Evolutionary conservation across 2,888 invertebrate species (phyloP).

Genomic region (Drosophila mulleri): DNA sequence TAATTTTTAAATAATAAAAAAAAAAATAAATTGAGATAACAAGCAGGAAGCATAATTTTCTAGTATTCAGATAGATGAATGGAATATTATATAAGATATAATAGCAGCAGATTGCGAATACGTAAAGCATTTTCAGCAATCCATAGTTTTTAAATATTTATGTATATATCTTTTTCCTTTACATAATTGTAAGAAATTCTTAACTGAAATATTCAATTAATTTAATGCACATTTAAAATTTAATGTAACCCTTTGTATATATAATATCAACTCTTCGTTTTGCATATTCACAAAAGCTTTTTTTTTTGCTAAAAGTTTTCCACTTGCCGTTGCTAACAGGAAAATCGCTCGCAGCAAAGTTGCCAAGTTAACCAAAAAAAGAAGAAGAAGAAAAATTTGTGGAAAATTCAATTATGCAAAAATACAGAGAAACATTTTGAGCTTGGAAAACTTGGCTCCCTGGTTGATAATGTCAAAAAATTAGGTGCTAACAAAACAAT

Average conservation of each 20-base stretch:
- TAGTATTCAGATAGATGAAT: not conserved
- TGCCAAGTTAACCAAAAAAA: constrained; percentile 32
- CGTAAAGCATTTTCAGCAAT: no score
- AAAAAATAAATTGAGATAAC: not conserved
- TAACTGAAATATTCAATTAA: not conserved
- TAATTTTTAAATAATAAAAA: not conserved
- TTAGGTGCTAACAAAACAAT: constrained; percentile 85
- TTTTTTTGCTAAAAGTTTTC: constrained; percentile 24
- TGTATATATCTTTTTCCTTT: not conserved
- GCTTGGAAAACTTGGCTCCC: constrained; percentile 33
- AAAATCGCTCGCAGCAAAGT: constrained; percentile 18
- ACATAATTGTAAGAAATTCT: not conserved
- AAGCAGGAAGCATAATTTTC: not conserved
- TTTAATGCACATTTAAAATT: not conserved
- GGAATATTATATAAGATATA: no score
- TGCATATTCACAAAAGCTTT: not conserved
- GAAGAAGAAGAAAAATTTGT: constrained; percentile 12
- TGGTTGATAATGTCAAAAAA: constrained; percentile 73
- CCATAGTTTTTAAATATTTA: no score
- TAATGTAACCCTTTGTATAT: not conserved
- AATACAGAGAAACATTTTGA: constrained; percentile 61
- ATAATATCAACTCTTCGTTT: constrained; percentile 9
- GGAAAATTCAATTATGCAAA: constrained; percentile 78
- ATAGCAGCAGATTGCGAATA: no score
- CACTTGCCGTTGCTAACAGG: constrained; percentile 17